Evolutionary conservation across 2,797 vertebrate genomes (phyloP), one percentile per base, ranked within the genome.

Genomic region (Bryconaethiops microstoma): DNA sequence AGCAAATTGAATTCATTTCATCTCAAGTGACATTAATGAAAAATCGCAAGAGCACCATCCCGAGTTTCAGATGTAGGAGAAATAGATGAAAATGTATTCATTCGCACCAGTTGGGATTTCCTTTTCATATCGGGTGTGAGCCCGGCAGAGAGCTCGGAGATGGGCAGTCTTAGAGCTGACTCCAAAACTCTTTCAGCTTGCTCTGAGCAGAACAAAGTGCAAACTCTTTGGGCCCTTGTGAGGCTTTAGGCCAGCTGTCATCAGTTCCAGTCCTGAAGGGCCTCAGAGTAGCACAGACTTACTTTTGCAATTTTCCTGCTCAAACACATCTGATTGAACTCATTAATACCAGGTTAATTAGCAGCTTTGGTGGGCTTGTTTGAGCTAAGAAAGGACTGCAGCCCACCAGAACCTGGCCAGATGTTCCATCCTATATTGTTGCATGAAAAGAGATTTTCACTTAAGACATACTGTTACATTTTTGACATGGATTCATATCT

Each of bases 1-100:
- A 59, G 78, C 71, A 74, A 59, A 54, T 64, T 29, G 70, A 60
- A 70, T 78, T 71, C 17, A 69, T 68, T 57, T 69, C 25, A 39
- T 71, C 69, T 62, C 55, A 25, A 21, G 40, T 39, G 17, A 69
- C 62, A 35, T 63, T 63, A 23, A 77, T 21, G 25, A 78, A 78
- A 62, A 68, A 62, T 71, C 40, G 0, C 23, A 71, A 42, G 77
- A 71, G 17, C 9, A 19, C 21, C 9, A 10, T 54, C 59, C 54
- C 40, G 21, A 77, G 62, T 77, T 62, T 62, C 23, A 39, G 5
- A 65, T 65, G 63, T 40, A 65, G 63, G 35, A 17, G 59, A 62
- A 65, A 40, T 14, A 65, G 63, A 65, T 40, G 16, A 65, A 39
- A 65, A 35, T 40, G 40, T 65, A 65, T 39, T 17, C 39, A 65